Conservation (phyloP, 2,888 invertebrate species). For the Tenthredo livida region DNA sequence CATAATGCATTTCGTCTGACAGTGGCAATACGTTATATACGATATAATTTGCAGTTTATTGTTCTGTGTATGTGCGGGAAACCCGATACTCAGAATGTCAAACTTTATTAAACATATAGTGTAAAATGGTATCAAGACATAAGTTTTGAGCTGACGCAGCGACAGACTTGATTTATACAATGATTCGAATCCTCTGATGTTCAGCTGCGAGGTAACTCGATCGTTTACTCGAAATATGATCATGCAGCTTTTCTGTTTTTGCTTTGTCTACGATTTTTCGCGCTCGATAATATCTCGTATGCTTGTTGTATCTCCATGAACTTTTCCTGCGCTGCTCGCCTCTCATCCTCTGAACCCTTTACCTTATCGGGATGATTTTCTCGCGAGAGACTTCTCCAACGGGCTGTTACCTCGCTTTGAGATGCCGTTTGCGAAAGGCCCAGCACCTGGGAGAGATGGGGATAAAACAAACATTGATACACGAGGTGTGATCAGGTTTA, state of each 20-base stretch:
- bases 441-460: conserved; percentile 81
- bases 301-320: conserved; percentile 97
- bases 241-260: conserved; percentile 85
- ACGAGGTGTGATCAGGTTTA: background rate
- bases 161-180: background rate
- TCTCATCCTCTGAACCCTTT: conserved; percentile 84
- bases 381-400: conserved; percentile 90
- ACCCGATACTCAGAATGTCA: background rate
- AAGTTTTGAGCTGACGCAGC: background rate
- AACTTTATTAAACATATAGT: background rate
- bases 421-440: conserved; percentile 89
- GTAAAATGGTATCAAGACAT: background rate
- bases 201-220: background rate
- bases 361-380: conserved; percentile 96
- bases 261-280: conserved; percentile 87
- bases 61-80: background rate
- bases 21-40: background rate
- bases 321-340: conserved; percentile 87
- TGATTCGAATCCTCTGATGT: background rate
- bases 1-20: background rate
- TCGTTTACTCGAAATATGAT: conserved; percentile 11
- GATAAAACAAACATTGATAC: background rate
- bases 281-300: conserved; percentile 92
- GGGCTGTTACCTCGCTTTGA: conserved; percentile 91
- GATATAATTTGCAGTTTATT: background rate